phyloP scores from a whole-genome alignment of 1,140 invertebrate species.

The Hylaeus volcanicus region DNA sequence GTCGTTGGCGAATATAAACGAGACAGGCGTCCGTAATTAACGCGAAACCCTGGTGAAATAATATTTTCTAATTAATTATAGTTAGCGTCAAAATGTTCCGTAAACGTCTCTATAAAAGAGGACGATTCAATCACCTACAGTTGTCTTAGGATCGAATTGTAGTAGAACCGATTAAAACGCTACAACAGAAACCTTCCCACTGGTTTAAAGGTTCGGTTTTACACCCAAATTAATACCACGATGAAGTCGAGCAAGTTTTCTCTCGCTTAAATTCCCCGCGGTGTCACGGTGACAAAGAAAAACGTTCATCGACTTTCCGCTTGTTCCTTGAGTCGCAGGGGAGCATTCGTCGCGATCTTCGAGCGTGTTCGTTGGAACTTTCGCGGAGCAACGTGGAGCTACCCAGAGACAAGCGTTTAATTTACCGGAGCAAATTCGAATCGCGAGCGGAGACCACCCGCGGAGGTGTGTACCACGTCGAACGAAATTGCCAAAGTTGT shows the following conservation, averaged over 20 bases:
- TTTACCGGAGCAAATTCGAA: constrained; percentile 57
- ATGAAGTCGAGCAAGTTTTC: too few relatives aligned
- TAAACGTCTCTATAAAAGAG: not conserved
- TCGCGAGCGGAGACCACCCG: constrained; percentile 32
- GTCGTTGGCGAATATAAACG: not conserved
- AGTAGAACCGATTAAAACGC: too few relatives aligned
- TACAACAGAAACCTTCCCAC: too few relatives aligned
- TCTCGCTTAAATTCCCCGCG: too few relatives aligned
- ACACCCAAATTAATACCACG: too few relatives aligned
- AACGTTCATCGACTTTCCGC: too few relatives aligned
- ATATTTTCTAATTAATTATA: constrained; percentile 5
- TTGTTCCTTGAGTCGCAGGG: too few relatives aligned
- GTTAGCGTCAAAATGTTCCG: not conserved
- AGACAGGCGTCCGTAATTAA: constrained; percentile 21
- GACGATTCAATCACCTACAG: too few relatives aligned
- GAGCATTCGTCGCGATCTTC: not conserved
- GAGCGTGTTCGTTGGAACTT: not conserved
- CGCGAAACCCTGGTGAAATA: not conserved
- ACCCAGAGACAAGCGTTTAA: constrained; percentile 54
- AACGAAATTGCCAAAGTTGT: constrained; percentile 71
- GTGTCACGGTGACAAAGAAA: too few relatives aligned
- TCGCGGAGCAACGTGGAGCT: constrained; percentile 23
- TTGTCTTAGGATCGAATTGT: too few relatives aligned
- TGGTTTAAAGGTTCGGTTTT: too few relatives aligned
- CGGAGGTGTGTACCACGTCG: constrained; percentile 36